Conservation (phyloP, 37 sponge, comb jelly and placozoan species). For the Aphrocallistes beatrix region DNA sequence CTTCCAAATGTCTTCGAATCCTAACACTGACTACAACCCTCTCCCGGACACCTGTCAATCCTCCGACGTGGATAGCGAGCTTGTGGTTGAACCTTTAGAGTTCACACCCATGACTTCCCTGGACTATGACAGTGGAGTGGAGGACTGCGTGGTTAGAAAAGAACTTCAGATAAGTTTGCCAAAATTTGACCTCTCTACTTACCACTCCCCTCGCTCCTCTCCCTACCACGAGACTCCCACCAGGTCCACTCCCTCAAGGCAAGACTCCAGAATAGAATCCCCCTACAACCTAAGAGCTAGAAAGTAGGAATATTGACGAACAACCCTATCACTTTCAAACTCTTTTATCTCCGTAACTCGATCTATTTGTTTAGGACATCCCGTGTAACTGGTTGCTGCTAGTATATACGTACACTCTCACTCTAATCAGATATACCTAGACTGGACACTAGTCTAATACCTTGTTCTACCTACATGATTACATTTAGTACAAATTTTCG, state of each 20-base stretch:
- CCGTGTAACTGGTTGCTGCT: no score
- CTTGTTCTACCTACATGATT: no score
- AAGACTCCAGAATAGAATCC: neutral
- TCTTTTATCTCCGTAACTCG: no score
- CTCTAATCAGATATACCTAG: no score
- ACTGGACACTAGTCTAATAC: no score
- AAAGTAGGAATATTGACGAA: neutral
- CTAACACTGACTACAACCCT: neutral
- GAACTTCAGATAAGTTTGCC: neutral
- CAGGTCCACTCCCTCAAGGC: neutral
- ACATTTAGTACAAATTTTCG: no score
- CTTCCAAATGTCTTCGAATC: no score
- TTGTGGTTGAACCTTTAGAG: neutral
- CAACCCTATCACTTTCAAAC: constrained; percentile 11
- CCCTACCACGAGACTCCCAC: neutral
- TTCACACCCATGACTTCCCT: no score
- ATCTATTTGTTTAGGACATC: no score
- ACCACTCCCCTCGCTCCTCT: neutral
- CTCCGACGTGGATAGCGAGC: neutral
- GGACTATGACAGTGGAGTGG: neutral
- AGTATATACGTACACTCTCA: no score
- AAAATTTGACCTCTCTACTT: neutral
- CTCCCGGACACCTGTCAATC: neutral
- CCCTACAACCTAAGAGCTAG: neutral
- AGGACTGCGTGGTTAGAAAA: neutral